Evolutionary conservation across 2,888 invertebrate genomes (phyloP).

Genomic region (Pasiphila rectangulata): DNA sequence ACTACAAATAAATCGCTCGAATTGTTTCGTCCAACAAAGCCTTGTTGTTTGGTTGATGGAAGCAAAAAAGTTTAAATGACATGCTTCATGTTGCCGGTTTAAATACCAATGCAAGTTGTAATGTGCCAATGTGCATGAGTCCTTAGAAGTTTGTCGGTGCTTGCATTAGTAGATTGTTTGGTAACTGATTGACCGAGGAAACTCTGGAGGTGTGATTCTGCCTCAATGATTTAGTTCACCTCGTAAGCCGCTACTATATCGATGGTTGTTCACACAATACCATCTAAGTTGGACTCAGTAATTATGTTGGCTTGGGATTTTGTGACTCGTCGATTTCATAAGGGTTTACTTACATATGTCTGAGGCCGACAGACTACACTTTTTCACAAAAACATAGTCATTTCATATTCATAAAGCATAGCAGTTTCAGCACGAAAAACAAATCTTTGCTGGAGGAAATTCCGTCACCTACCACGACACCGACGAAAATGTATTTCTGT

Average conservation of each 20-base stretch:
- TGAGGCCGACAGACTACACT: neutral
- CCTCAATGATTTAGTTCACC: constrained; percentile 55
- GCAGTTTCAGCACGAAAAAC: neutral
- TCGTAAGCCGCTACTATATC: constrained; percentile 46
- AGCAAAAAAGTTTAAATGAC: too few relatives aligned
- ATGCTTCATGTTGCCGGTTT: too few relatives aligned
- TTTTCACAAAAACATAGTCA: neutral
- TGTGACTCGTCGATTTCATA: neutral
- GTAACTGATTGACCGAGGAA: constrained; percentile 49
- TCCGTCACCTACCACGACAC: neutral
- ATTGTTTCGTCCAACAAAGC: constrained; percentile 8
- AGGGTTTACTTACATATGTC: neutral
- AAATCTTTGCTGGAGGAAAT: neutral
- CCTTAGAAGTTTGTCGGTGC: constrained; percentile 35
- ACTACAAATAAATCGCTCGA: constrained; percentile 1
- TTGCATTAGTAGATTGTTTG: constrained; percentile 63
- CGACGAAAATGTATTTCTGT: neutral
- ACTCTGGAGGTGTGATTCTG: constrained; percentile 39
- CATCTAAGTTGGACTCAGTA: too few relatives aligned
- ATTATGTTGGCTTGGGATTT: neutral
- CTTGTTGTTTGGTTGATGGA: neutral
- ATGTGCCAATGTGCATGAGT: constrained; percentile 7
- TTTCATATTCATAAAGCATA: constrained; percentile 1
- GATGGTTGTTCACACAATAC: constrained; percentile 12
- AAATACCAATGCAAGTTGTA: too few relatives aligned